These are phyloP conservation scores for Terrapene triunguis DNA, from an alignment of 2,113 vertebrate genomes.

Conservation along the genomic window DNA sequence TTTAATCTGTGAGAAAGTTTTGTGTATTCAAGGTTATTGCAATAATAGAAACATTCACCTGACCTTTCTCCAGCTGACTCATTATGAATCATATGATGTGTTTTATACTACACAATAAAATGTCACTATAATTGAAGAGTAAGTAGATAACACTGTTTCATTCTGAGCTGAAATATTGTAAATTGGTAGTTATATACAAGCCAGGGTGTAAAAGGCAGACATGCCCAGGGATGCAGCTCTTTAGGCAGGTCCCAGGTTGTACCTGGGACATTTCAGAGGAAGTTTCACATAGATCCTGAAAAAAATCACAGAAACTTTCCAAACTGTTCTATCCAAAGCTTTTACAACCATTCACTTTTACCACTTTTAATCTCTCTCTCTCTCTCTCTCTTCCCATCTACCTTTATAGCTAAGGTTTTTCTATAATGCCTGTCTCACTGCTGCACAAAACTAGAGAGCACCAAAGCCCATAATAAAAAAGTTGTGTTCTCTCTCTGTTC, in stretches of 20 bases:
- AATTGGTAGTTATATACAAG: not conserved
- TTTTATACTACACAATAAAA: not conserved
- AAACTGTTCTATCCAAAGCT: not conserved
- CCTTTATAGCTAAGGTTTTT: not conserved
- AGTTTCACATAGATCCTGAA: not conserved
- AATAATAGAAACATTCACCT: conserved; percentile 39
- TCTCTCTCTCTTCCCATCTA: accelerated
- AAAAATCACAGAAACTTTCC: not conserved
- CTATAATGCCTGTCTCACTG: not conserved
- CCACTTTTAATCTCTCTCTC: not conserved
- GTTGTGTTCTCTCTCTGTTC: not conserved
- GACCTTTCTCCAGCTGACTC: conserved; percentile 37
- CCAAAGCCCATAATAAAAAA: not conserved
- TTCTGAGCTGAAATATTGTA: not conserved
- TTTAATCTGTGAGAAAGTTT: conserved; percentile 36
- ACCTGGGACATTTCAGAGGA: not conserved
- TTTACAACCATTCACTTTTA: not conserved
- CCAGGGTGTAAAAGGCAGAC: not conserved
- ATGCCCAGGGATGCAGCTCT: accelerated
- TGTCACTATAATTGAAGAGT: not conserved
- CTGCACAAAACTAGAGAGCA: not conserved
- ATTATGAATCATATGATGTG: not conserved
- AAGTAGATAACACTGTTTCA: conserved; percentile 1
- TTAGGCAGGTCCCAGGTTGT: not conserved
- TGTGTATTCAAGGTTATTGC: conserved; percentile 22